Evolutionary conservation across 2,797 vertebrate genomes (phyloP), one percentile per base, ranked within the genome.

Genomic region (Phataginus tricuspis): DNA sequence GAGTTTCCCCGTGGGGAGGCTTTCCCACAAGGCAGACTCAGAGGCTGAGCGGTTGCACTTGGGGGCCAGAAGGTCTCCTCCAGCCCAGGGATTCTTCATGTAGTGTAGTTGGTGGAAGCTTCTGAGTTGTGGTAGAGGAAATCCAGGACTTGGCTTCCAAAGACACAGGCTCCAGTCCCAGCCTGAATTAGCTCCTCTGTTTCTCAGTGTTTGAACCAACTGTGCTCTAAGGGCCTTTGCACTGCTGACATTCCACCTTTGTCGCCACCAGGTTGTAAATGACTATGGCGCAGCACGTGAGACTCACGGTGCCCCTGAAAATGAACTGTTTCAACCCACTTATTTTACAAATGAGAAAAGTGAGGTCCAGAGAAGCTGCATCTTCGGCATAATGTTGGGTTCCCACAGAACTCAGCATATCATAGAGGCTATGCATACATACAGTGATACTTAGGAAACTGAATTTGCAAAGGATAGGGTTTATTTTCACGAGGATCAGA

Each of bases 291-390:
- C 31, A 14, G 16, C 25, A 25, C 3, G 31, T n/a, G 63, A 89
- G 49, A 39, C 14, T 29, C 13, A 71, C 1, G 19, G 8, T 1
- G 29, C 3, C 34, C 69, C 57, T 85, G 90, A 77, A 79, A 90
- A 68, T 9, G 10, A 34, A 74, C 37, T 1, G 10, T 55, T 25
- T 92, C 6, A 7, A 68, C 63, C 9, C 29, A 23, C 0, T 51
- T 34, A 39, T 39, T 88, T 55, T 42, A n/a, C 1, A 94, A n/a
- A 86, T 49, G n/a, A 86, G 39, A 82, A 55, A 90, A 90, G 14
- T 49, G 21, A 82, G 83, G 31, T 42, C 27, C 42, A 72, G 63
- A 72, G 19, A 91, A 72, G 15, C 42, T 31, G 42, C 25, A 4
- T 72, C 34, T 92, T 51, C 3, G 0, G 2, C 10, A 18, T 53